These are phyloP conservation scores for Ornithoptera alexandrae DNA, from an alignment of 2,888 invertebrate species.

Conservation along the genomic window DNA sequence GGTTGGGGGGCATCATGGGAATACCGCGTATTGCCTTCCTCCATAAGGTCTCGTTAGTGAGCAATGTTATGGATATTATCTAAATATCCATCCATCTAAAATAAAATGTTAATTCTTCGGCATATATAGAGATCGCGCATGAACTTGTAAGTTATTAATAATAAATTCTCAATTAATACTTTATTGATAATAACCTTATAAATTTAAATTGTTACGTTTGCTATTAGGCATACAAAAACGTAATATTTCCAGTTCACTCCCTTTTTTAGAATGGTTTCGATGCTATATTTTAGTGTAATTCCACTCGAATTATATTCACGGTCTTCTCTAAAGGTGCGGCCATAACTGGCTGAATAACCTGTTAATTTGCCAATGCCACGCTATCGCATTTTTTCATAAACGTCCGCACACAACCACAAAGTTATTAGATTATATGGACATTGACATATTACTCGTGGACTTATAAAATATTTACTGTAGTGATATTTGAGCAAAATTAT, in stretches of 20 bases:
- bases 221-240: background rate
- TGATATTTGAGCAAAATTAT: background rate
- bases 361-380: conserved; percentile 18
- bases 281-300: background rate
- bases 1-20: too few species aligned
- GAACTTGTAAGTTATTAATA: too few species aligned
- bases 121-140: too few species aligned
- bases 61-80: too few species aligned
- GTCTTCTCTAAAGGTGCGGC: conserved; percentile 12
- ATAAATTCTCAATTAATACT: too few species aligned
- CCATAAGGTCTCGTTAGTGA: too few species aligned
- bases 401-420: background rate
- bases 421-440: conserved; percentile 1
- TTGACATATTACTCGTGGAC: background rate
- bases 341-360: conserved; percentile 9
- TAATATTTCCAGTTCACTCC: background rate
- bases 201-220: too few species aligned
- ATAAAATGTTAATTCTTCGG: too few species aligned
- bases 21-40: too few species aligned
- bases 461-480: background rate
- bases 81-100: too few species aligned
- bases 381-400: conserved; percentile 5
- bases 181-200: too few species aligned
- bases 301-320: conserved; percentile 16
- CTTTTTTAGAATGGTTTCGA: background rate